These are phyloP conservation scores for Strix uralensis DNA, from an alignment of 2,113 vertebrate genomes.

Conservation along the genomic window DNA sequence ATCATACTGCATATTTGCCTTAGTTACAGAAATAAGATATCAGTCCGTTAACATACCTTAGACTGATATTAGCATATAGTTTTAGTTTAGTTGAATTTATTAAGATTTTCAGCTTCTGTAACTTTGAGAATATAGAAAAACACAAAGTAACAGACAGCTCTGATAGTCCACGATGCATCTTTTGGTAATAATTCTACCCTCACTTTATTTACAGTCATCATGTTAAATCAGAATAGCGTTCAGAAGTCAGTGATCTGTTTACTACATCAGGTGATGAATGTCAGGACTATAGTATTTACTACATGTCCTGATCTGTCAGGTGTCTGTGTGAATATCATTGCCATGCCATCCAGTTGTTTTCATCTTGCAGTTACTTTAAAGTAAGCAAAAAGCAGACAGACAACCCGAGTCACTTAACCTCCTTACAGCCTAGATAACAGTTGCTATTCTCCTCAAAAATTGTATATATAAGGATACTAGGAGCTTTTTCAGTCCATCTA, in stretches of 20 bases:
- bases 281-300: background rate
- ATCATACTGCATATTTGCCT: background rate
- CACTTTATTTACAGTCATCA: background rate
- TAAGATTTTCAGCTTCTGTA: background rate
- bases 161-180: background rate
- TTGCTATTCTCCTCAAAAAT: background rate
- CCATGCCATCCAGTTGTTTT: background rate
- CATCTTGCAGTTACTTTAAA: background rate
- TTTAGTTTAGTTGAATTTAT: background rate
- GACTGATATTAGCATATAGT: background rate
- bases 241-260: background rate
- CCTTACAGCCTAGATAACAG: background rate
- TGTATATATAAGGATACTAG: accelerated
- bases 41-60: background rate
- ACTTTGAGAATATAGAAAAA: background rate
- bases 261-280: background rate
- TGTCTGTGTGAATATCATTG: background rate
- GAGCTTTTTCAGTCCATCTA: background rate
- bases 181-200: background rate
- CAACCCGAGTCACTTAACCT: background rate
- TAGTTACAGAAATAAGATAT: background rate
- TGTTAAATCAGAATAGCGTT: background rate
- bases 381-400: background rate
- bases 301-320: background rate
- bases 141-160: background rate